phyloP scores from a whole-genome alignment of 2,797 vertebrate species.

The Tangara arthus region DNA sequence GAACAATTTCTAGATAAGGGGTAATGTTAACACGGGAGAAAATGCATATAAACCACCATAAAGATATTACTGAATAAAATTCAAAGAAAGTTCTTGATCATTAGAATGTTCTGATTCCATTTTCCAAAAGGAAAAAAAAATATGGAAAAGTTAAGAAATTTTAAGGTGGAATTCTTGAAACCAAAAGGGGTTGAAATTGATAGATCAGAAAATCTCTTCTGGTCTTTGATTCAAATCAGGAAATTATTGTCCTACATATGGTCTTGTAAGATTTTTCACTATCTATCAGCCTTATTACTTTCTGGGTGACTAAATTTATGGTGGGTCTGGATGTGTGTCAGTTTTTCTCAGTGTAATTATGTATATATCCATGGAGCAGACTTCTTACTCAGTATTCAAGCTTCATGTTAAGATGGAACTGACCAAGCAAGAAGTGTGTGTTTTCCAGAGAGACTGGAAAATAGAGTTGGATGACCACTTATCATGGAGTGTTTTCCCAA shows the following conservation, averaged over 20 bases:
- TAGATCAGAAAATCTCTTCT: neutral
- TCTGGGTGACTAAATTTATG: neutral
- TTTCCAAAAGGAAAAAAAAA: neutral
- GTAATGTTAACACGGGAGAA: neutral
- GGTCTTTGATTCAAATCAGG: neutral
- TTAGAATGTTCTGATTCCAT: neutral
- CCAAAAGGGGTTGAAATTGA: neutral
- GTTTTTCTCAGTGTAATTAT: neutral
- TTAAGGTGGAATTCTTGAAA: neutral
- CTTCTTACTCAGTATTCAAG: neutral
- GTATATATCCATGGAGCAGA: neutral
- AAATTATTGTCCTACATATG: neutral
- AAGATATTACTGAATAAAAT: neutral
- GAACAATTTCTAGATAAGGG: neutral
- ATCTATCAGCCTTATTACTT: neutral
- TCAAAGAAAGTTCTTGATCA: neutral
- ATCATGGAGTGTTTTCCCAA: neutral
- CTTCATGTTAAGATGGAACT: neutral
- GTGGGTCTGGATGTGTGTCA: neutral
- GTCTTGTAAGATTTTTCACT: neutral
- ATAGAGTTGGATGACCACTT: neutral
- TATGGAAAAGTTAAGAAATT: neutral
- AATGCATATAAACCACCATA: neutral
- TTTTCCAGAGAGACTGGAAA: neutral
- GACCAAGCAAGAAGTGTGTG: neutral